Base-by-base conservation (phyloP, 2,797 vertebrate species). In the Halcyon badia region DNA sequence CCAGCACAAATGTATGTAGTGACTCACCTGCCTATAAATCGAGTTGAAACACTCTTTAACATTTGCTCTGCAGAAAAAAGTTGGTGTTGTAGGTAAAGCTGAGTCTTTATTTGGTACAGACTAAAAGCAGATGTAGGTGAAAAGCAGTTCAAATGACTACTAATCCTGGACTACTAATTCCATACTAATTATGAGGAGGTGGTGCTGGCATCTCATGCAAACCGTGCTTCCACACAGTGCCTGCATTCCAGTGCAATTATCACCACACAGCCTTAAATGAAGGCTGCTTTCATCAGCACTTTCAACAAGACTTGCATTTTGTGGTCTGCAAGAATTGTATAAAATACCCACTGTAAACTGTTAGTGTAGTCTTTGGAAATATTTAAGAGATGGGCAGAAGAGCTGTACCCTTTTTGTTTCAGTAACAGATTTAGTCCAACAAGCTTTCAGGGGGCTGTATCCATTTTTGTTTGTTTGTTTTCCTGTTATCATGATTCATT, bases 391-490 rank as follows among this genome's bases (percentile, higher is more conserved):
- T 19, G 21, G 76, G 56, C 28, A 81, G 33, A 75, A 46, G 41
- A 92, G 10, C 18, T 56, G 5, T 51, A 44, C 80, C 41, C 0
- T 70, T 75, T 90, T 77, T 71, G 12, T 95, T 93, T 89, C 60
- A 54, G 64, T 37, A 61, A 35, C 75, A 93, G 44, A 71, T 95
- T 66, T 77, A 73, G 48, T 82, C 73, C 76, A 77, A 64, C 26
- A 89, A 72, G 46, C 42, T 83, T 30, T 35, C 81, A 46, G n/a
- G 22, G 51, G 37, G 10, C 33, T 75, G 44, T 73, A 78, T n/a
- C 44, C 10, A 18, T 81, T 88, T 93, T 87, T 78, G 49, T 51
- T 51, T 25, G 70, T 80, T 83, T 80, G 11, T 72, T 94, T 88
- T 82, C 42, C 42, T 77, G 8, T 75, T 82, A 31, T 26, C 33